phyloP scores from a whole-genome alignment of 2,888 invertebrate genomes.

The Tipula confusa region DNA sequence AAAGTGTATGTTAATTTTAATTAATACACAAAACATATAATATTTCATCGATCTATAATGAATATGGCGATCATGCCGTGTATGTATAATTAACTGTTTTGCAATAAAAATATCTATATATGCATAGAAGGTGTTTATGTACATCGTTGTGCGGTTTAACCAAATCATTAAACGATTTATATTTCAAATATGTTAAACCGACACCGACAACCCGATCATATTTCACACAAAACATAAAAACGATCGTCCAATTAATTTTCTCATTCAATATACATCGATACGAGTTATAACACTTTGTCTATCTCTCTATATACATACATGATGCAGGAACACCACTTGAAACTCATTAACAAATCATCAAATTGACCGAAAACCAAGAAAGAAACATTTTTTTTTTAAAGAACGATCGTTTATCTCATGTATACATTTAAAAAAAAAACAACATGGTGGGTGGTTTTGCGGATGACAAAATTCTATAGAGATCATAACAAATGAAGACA shows the following conservation, averaged over 20 bases:
- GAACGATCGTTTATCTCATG: neutral
- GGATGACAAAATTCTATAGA: constrained; percentile 20
- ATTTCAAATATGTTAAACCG: constrained; percentile 5
- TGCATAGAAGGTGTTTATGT: neutral
- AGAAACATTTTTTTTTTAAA: no score
- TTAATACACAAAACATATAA: neutral
- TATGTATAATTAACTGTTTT: neutral
- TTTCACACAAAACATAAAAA: neutral
- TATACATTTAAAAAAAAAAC: neutral
- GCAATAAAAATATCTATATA: no score
- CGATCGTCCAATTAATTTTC: neutral
- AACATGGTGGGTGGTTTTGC: constrained; percentile 25
- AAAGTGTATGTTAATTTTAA: constrained; percentile 15
- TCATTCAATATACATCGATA: neutral
- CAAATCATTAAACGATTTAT: neutral
- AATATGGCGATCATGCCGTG: neutral
- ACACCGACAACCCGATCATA: constrained; percentile 13
- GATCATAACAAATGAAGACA: constrained; percentile 3
- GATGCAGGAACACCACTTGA: constrained; percentile 1
- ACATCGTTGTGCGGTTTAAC: neutral
- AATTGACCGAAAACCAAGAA: neutral
- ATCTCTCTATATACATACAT: neutral
- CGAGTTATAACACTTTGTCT: neutral
- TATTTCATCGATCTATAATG: neutral
- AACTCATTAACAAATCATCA: constrained; percentile 14